Evolutionary conservation across 2,888 invertebrate species (phyloP).

Genomic region (Empis stercorea): DNA sequence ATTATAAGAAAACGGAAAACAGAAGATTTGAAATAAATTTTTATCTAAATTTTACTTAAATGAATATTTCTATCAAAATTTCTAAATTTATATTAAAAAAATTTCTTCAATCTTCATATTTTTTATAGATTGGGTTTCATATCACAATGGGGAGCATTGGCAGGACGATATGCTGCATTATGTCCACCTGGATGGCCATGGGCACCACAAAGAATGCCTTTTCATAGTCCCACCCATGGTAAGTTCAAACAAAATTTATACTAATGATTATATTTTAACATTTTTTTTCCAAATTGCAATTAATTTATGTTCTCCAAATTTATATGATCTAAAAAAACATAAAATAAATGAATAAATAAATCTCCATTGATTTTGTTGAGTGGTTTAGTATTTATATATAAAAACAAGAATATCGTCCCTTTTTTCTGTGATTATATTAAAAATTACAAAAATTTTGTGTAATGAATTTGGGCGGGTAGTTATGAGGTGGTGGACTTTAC

Average conservation of each 20-base stretch:
- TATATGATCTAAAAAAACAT: background rate
- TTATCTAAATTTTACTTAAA: too few species aligned
- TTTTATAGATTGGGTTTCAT: slow-evolving; percentile 63
- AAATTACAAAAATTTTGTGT: too few species aligned
- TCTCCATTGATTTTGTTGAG: too few species aligned
- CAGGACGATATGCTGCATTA: slow-evolving; percentile 58
- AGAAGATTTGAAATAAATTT: too few species aligned
- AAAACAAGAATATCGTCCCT: background rate
- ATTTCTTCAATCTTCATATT: too few species aligned
- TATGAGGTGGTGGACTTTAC: too few species aligned
- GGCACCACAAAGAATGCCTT: slow-evolving; percentile 39
- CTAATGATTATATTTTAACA: slow-evolving; percentile 2
- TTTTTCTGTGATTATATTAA: too few species aligned
- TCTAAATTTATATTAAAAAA: too few species aligned
- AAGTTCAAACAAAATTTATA: slow-evolving; percentile 21
- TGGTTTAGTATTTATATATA: too few species aligned
- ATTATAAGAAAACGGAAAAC: too few species aligned
- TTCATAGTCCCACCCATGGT: slow-evolving; percentile 56
- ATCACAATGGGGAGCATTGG: slow-evolving; percentile 68
- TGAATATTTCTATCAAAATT: too few species aligned
- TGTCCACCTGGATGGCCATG: slow-evolving; percentile 54
- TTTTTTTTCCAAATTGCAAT: background rate
- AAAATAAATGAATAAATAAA: background rate
- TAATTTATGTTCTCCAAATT: background rate
- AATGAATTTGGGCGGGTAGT: too few species aligned